Percentiles rank a stretch among this genome's conserved stretches.
Evolutionary conservation across 2,797 vertebrate species (phyloP).

Genomic region (Oreonectes daqikongensis): DNA sequence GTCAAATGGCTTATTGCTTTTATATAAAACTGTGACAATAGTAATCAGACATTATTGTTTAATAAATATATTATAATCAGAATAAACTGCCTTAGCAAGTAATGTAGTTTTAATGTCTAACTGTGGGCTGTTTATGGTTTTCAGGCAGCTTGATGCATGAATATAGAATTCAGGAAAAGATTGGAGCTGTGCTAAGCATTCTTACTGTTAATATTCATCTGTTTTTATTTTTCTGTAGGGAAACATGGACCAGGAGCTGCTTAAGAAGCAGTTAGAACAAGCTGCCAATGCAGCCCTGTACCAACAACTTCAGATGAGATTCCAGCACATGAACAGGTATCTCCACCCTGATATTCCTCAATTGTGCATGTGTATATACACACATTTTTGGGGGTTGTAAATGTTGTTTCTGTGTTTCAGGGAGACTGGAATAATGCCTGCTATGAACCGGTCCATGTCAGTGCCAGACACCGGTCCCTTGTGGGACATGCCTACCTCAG

Average conservation of each 20-base stretch:
- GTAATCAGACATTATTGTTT: neutral
- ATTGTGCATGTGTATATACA: neutral
- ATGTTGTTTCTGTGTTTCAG: constrained; percentile 61
- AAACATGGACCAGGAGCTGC: constrained; percentile 88
- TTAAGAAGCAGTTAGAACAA: constrained; percentile 89
- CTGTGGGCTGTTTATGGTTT: neutral
- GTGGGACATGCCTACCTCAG: constrained; percentile 97
- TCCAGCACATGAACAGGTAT: constrained; percentile 89
- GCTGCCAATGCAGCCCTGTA: constrained; percentile 83
- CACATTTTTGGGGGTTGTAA: neutral
- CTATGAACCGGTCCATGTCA: constrained; percentile 91
- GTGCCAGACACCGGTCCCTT: constrained; percentile 92
- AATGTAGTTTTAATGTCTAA: neutral
- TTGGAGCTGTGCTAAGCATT: neutral
- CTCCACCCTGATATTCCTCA: too few species aligned
- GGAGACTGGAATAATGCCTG: constrained; percentile 87
- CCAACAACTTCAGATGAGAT: constrained; percentile 90
- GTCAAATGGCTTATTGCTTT: neutral
- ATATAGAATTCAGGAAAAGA: neutral
- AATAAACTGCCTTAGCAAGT: neutral
- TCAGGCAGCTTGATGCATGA: neutral
- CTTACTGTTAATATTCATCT: neutral
- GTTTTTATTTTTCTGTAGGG: constrained; percentile 68
- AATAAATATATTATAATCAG: neutral
- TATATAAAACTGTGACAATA: neutral